phyloP scores from a whole-genome alignment of 2,888 invertebrate genomes.

The Aethes cnicana region DNA sequence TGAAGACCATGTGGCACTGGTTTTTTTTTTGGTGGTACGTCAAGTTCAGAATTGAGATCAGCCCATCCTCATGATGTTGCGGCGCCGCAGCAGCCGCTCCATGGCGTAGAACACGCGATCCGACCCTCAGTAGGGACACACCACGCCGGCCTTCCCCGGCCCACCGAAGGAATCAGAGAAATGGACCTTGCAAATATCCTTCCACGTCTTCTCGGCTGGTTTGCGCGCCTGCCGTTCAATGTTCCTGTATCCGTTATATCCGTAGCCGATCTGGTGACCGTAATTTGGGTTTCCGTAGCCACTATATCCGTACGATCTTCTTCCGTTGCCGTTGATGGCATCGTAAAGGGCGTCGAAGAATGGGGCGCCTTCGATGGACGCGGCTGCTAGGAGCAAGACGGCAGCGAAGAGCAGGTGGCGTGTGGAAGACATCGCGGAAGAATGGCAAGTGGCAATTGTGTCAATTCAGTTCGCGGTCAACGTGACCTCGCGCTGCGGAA shows the following conservation, averaged over 20 bases:
- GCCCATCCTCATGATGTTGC: constrained; percentile 79
- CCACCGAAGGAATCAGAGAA: constrained; percentile 76
- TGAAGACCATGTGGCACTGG: not conserved
- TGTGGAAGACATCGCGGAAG: constrained; percentile 71
- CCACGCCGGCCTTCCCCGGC: constrained; percentile 82
- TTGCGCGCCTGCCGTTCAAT: constrained; percentile 47
- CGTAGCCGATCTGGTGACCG: constrained; percentile 35
- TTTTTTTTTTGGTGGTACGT: constrained; percentile 17
- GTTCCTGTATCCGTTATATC: constrained; percentile 40
- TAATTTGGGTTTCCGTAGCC: constrained; percentile 40
- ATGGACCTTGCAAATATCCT: constrained; percentile 87
- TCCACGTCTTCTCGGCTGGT: constrained; percentile 81
- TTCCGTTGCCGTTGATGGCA: constrained; percentile 65
- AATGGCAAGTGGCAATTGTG: constrained; percentile 63
- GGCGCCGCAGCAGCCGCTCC: constrained; percentile 75
- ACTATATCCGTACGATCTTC: constrained; percentile 63
- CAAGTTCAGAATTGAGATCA: constrained; percentile 46
- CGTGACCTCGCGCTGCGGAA: constrained; percentile 69
- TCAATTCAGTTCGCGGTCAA: constrained; percentile 74
- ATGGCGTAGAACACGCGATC: constrained; percentile 81
- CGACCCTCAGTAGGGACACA: constrained; percentile 84
- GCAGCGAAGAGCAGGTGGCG: constrained; percentile 50
- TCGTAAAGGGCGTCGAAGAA: constrained; percentile 78
- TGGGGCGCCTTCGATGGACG: constrained; percentile 56
- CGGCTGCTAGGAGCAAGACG: constrained; percentile 44